phyloP scores from a whole-genome alignment of 92 coral and sea anemone genomes.

The Palythoa caribaeorum region DNA sequence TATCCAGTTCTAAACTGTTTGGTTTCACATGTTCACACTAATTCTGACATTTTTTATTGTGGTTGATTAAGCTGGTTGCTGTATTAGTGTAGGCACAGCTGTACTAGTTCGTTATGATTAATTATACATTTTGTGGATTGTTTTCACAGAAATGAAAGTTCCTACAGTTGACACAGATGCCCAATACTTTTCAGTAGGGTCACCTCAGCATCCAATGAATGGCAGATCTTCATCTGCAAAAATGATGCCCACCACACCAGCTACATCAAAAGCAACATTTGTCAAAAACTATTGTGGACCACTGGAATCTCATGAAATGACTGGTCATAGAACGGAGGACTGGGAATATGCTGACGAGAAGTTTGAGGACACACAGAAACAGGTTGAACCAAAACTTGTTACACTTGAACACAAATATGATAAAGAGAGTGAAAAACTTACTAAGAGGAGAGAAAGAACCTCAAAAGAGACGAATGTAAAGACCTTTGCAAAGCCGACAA shows the following conservation, averaged over 20 bases:
- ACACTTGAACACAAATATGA: neutral
- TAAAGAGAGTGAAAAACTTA: neutral
- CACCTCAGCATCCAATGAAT: slow-evolving; percentile 54
- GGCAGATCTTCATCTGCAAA: slow-evolving; percentile 26
- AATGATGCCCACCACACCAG: slow-evolving; percentile 75
- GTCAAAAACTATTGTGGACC: slow-evolving; percentile 58
- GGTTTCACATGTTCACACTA: no score
- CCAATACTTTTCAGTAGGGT: neutral
- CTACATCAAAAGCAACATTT: slow-evolving; percentile 77
- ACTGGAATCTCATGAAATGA: slow-evolving; percentile 55
- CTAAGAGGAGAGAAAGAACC: neutral
- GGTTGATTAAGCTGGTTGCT: no score
- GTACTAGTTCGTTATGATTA: no score
- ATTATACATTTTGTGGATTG: no score
- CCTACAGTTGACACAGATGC: slow-evolving; percentile 70
- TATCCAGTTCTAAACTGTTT: no score
- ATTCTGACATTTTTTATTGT: no score
- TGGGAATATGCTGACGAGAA: slow-evolving; percentile 26
- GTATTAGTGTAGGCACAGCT: no score
- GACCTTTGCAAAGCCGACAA: slow-evolving; percentile 20
- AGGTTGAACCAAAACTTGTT: neutral
- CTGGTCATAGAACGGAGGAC: slow-evolving; percentile 19
- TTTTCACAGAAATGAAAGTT: slow-evolving; percentile 73
- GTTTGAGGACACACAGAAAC: neutral
- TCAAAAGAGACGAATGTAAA: neutral